These are phyloP conservation scores for Botia kubotai DNA, from an alignment of 2,797 vertebrate genomes.

Conservation along the genomic window DNA sequence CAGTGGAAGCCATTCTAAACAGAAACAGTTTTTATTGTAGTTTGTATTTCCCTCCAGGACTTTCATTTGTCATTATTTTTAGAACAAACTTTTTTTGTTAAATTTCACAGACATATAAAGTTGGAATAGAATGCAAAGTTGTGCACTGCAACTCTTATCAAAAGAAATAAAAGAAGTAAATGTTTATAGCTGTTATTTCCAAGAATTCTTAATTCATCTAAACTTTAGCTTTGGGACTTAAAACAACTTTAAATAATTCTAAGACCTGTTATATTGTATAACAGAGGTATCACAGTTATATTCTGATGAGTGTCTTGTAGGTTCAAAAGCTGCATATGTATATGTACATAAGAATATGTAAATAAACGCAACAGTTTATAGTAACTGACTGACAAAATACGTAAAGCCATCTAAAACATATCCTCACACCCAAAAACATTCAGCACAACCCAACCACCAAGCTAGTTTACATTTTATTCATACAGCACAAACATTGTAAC, in stretches of 20 bases:
- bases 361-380: conserved; percentile 44
- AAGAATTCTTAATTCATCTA: not conserved
- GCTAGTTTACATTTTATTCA: conserved; percentile 22
- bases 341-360: conserved; percentile 17
- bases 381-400: conserved; percentile 31
- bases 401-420: conserved; percentile 47
- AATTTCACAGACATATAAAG: conserved; percentile 26
- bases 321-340: conserved; percentile 30
- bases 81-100: conserved; percentile 10
- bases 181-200: not conserved
- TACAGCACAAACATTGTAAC: conserved; percentile 47
- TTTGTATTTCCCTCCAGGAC: conserved; percentile 57
- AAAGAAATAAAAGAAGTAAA: conserved; percentile 16
- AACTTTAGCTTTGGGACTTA: conserved; percentile 1
- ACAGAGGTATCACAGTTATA: conserved; percentile 46
- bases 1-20: conserved; percentile 62
- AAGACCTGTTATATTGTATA: conserved; percentile 28
- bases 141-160: conserved; percentile 15
- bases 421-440: conserved; percentile 51
- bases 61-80: conserved; percentile 51
- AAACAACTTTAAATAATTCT: conserved; percentile 15
- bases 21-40: not conserved
- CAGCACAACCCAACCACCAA: conserved; percentile 42
- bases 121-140: conserved; percentile 16
- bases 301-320: conserved; percentile 35